Conservation (phyloP, 2,113 vertebrate species). For the Larimichthys polyactis region DNA sequence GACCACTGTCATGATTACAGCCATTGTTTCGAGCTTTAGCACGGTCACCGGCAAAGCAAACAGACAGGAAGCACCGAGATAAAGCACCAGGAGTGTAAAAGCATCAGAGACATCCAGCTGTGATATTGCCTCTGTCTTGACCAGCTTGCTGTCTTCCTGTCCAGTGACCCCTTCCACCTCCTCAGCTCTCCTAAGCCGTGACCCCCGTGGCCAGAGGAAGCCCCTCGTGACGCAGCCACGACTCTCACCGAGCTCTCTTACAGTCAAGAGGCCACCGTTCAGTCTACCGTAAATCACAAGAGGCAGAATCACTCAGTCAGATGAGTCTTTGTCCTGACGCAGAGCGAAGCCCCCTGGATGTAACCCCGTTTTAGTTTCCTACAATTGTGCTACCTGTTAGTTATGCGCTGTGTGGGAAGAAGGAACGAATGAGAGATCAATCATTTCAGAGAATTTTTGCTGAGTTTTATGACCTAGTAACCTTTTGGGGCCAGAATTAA, state of each 20-base stretch:
- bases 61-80: slow-evolving; percentile 60
- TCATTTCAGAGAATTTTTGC: slow-evolving; percentile 33
- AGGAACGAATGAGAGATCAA: slow-evolving; percentile 22
- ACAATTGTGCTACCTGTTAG: slow-evolving; percentile 61
- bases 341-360: neutral
- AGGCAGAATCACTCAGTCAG: slow-evolving; percentile 25
- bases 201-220: slow-evolving; percentile 55
- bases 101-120: slow-evolving; percentile 49
- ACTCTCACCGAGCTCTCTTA: slow-evolving; percentile 40
- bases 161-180: slow-evolving; percentile 29
- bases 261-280: slow-evolving; percentile 51
- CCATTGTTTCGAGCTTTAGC: slow-evolving; percentile 49
- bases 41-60: slow-evolving; percentile 22
- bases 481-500: slow-evolving; percentile 11
- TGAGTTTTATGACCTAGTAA: slow-evolving; percentile 20
- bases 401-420: neutral
- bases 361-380: slow-evolving; percentile 61
- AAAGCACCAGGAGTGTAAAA: slow-evolving; percentile 39
- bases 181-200: slow-evolving; percentile 42
- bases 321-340: slow-evolving; percentile 44
- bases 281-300: slow-evolving; percentile 57
- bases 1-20: slow-evolving; percentile 32
- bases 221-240: slow-evolving; percentile 60
- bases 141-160: slow-evolving; percentile 47
- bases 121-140: slow-evolving; percentile 39